Conservation (phyloP, 35 echinoderm and acorn worm genomes). For the Apostichopus californicus region DNA sequence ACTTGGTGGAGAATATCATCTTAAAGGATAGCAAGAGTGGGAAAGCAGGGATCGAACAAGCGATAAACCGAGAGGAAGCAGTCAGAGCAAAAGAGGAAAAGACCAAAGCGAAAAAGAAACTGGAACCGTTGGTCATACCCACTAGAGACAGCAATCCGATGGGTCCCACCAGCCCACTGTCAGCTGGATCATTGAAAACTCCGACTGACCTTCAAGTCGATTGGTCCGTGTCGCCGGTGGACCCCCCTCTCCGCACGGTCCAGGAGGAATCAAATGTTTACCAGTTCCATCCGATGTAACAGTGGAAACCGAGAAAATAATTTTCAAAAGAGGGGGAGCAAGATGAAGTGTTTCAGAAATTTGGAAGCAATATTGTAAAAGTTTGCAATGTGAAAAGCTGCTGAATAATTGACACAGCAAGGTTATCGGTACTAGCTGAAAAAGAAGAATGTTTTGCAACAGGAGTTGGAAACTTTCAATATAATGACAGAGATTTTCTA, state of each 20-base stretch:
- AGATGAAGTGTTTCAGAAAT: no score
- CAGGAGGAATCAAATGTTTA: constrained; percentile 18
- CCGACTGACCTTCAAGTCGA: constrained; percentile 33
- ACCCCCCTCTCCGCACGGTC: neutral
- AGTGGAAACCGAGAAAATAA: no score
- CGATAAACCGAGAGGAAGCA: neutral
- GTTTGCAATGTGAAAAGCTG: no score
- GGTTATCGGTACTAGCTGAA: no score
- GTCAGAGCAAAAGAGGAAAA: neutral
- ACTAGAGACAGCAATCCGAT: neutral
- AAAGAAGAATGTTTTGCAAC: no score
- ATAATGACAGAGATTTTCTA: no score
- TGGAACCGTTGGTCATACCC: constrained; percentile 27
- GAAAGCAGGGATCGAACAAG: neutral
- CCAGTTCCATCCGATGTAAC: constrained; percentile 21
- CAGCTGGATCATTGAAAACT: constrained; percentile 39
- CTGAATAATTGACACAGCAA: no score
- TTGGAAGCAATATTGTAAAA: no score
- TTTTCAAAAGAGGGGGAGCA: no score
- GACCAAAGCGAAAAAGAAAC: neutral
- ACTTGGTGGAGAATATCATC: constrained; percentile 23
- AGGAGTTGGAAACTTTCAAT: no score
- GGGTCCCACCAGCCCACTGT: constrained; percentile 13
- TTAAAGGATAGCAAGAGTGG: neutral
- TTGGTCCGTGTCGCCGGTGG: constrained; percentile 43